Evolutionary conservation across 2,113 vertebrate species (phyloP), one percentile per base, ranked within the genome.

Genomic region (Fulmarus glacialis): DNA sequence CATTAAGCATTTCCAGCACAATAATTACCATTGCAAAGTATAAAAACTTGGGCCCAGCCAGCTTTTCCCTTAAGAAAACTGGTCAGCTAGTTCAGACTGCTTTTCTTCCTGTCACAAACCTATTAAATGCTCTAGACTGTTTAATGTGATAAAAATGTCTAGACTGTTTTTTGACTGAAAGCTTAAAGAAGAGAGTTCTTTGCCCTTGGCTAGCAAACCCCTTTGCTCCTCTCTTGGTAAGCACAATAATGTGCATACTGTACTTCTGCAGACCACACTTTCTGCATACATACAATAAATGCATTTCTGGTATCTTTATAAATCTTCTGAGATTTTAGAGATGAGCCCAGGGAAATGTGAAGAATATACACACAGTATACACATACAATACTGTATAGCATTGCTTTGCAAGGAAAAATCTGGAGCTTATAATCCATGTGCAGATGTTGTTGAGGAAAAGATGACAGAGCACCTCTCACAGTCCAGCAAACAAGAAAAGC

Each of bases 121-220:
- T 93, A 94, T 88, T 97, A 95, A 95, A 94, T 77, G 78, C 30
- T 71, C 82, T 73, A 86, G 90, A 96, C 94, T 97, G 87, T 86
- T 95, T 87, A 93, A 92, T 94, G 82, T 94, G 88, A 94, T 94
- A 91, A 78, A 95, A 90, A 90, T 53, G 80, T 95, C 82, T 87
- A 93, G 95, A 82, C 80, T 95, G 90, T 27, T 70, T 95, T 92
- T 89, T 62, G 32, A 95, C 67, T 91, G 77, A 91, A 97, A 95
- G 67, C 63, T 93, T 43, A 48, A 87, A 96, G 19, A 90, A 93
- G 74, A 87, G 90, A 93, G 91, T 88, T 92, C 89, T 96, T 95
- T 96, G 93, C 93, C 90, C 90, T 96, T 91, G 97, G 97, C 90
- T 93, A 97, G 82, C 63, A 88, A 91, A 75, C 58, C 62, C 66